Evolutionary conservation across 2,797 vertebrate species (phyloP), one percentile per base, ranked within the genome.

Genomic region (Pelochelys cantorii): DNA sequence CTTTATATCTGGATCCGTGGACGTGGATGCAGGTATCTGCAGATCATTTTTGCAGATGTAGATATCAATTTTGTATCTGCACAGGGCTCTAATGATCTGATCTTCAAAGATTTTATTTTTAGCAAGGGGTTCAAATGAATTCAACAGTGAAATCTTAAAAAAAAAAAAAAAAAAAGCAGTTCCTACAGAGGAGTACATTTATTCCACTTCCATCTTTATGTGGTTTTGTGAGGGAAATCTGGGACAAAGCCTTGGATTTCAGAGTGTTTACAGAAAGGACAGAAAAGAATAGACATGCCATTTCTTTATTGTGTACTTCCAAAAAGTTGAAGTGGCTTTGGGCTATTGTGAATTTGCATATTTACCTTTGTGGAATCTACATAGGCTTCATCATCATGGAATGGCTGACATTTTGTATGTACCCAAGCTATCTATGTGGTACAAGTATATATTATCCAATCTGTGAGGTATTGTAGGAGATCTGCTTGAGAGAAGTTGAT

Each of bases 271-370:
- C 65, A 55, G 13, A 82, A 37, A 86, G 86, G 1, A 54, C 52
- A 14, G 4, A 0, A 34, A 74, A 74, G 22, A 74, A 25, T 1
- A 3, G 3, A 48, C 0, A 4, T 37, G 11, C 0, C 52, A 3
- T 17, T 11, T 5, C 3, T 5, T 84, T 80, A 74, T 59, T 18
- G 42, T 34, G 1, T 87, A 4, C 3, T 79, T 90, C 82, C 68
- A 74, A 83, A 59, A 4, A 48, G 54, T 20, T 92, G 23, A 87
- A 55, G 11, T 80, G 29, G 20, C 0, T 0, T n/a, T 18, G 1
- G 53, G 74, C 2, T 11, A 78, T 77, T 42, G 23, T 3, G 18
- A 74, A 22, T 22, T 74, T 74, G 18, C 37, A 9, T 74, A 23
- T 74, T 74, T 48, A 75, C 71, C 71, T 79, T 75, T 48, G 11